Evolutionary conservation across 2,888 invertebrate genomes (phyloP).

Genomic region (Conchocele bisecta): DNA sequence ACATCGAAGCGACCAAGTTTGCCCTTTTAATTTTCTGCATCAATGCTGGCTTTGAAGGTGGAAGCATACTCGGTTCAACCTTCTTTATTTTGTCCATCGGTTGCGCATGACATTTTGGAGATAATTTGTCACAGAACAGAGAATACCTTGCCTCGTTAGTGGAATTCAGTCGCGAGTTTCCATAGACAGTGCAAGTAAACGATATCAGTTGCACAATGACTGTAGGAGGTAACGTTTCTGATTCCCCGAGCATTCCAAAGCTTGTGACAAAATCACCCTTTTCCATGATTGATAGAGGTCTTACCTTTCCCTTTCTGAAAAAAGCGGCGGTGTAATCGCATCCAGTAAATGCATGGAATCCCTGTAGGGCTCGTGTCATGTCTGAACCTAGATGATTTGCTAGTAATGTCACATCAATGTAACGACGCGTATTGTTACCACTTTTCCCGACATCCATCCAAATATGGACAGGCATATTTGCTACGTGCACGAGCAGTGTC

Average conservation of each 20-base stretch:
- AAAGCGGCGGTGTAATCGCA: constrained; percentile 22
- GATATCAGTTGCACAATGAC: background rate
- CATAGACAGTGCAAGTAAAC: constrained; percentile 13
- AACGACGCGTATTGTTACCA: constrained; percentile 1
- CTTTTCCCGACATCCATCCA: background rate
- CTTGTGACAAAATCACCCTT: background rate
- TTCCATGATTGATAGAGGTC: background rate
- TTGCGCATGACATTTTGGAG: background rate
- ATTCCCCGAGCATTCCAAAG: background rate
- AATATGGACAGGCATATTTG: too few species aligned
- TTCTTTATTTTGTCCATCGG: constrained; percentile 11
- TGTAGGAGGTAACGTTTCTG: background rate
- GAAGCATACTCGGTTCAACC: constrained; percentile 7
- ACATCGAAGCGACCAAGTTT: constrained; percentile 8
- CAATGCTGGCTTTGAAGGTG: constrained; percentile 9
- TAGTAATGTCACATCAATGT: constrained; percentile 1
- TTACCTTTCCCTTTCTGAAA: background rate
- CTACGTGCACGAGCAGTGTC: background rate
- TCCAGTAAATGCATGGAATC: constrained; percentile 20
- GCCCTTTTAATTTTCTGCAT: background rate
- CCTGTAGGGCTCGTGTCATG: background rate
- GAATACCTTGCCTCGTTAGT: constrained; percentile 1
- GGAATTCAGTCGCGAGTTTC: background rate
- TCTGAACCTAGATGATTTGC: background rate
- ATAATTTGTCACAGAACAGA: constrained; percentile 1